These are phyloP conservation scores for Dryocosmus kuriphilus DNA, from an alignment of 2,888 invertebrate species.

Conservation along the genomic window DNA sequence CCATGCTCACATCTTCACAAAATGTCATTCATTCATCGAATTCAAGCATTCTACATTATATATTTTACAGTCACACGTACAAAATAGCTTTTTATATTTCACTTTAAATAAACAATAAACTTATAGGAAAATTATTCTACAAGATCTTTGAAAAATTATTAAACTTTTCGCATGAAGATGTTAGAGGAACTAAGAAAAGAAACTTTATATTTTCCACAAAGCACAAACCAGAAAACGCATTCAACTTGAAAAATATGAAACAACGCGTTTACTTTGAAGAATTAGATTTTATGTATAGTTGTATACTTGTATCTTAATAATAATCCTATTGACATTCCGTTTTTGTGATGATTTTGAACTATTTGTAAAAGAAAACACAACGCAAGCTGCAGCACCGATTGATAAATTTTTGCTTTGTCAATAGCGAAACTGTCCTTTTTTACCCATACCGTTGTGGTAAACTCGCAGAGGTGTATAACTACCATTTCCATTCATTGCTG, in stretches of 20 bases:
- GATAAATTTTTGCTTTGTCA: slow-evolving; percentile 74
- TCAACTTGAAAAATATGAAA: neutral
- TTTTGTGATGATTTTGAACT: neutral
- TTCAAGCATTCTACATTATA: slow-evolving; percentile 23
- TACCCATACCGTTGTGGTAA: slow-evolving; percentile 89
- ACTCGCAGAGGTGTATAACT: slow-evolving; percentile 89
- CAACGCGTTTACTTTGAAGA: neutral
- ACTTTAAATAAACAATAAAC: slow-evolving; percentile 14
- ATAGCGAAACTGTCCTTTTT: slow-evolving; percentile 90
- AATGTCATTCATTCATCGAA: slow-evolving; percentile 1
- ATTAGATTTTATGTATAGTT: neutral
- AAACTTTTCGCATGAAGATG: neutral
- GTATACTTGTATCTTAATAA: neutral
- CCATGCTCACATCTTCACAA: slow-evolving; percentile 1
- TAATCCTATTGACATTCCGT: neutral
- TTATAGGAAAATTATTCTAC: neutral
- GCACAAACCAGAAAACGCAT: neutral
- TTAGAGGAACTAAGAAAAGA: neutral
- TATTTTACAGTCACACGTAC: neutral
- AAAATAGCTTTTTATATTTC: slow-evolving; percentile 17
- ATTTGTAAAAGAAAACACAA: neutral
- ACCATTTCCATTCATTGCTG: slow-evolving; percentile 85
- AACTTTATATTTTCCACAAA: neutral
- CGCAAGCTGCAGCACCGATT: slow-evolving; percentile 25
- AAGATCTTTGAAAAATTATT: neutral